Evolutionary conservation across 2,113 vertebrate species (phyloP).

Genomic region (Rhipidura dahli): DNA sequence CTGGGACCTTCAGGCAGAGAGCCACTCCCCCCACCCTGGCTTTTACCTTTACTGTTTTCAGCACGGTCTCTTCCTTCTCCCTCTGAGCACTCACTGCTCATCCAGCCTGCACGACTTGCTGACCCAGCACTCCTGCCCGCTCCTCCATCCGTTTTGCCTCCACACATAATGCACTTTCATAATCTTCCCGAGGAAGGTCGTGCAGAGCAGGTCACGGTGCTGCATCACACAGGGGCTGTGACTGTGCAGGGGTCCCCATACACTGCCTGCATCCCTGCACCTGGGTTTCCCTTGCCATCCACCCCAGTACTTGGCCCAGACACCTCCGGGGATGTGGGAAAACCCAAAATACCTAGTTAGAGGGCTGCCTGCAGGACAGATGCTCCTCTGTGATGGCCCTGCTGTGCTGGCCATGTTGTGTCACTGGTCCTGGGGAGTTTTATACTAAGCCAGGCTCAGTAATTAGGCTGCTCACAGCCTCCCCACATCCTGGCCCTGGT

Average conservation of each 20-base stretch:
- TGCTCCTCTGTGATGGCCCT: not conserved
- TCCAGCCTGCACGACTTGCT: conserved; percentile 28
- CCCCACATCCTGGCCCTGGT: not conserved
- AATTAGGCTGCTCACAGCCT: not conserved
- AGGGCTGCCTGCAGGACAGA: not conserved
- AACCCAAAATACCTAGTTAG: not conserved
- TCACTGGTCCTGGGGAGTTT: rapidly evolving
- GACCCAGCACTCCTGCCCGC: conserved; percentile 41
- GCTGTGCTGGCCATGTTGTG: rapidly evolving
- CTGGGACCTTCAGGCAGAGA: not conserved
- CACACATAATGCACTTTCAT: not conserved
- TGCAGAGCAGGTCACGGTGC: not conserved
- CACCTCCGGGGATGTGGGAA: not conserved
- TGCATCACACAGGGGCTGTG: rapidly evolving
- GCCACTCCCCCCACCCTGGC: not conserved
- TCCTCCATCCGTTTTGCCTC: conserved; percentile 27
- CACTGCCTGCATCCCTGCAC: not conserved
- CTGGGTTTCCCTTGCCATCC: not conserved
- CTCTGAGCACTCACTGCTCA: not conserved
- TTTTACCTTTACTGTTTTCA: not conserved
- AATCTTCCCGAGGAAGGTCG: not conserved
- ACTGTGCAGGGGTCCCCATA: rapidly evolving
- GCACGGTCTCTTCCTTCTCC: not conserved
- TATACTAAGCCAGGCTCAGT: not conserved
- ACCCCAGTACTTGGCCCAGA: not conserved